Base-by-base conservation (phyloP, 2,797 vertebrate genomes). In the Bucorvus abyssinicus region DNA sequence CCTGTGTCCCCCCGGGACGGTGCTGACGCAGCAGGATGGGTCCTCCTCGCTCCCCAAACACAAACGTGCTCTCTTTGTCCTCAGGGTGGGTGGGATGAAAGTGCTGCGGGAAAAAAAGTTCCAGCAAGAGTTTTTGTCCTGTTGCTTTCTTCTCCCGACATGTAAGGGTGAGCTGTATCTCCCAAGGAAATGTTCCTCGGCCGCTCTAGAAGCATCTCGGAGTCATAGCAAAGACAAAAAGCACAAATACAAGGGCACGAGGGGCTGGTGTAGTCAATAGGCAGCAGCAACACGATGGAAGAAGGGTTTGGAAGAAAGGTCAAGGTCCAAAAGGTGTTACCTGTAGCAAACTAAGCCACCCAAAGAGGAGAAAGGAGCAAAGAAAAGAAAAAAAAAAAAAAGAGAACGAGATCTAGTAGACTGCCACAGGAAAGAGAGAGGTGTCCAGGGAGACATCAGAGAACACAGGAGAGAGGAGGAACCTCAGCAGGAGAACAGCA, bases 61-160 rank as follows among this genome's bases (percentile, higher is more conserved):
- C 0, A 3, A 47, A 24, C 10, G 3, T 0, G 2, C 6, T 17
- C 30, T 4, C 5, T 7, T 27, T 63, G 74, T 22, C 64, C 69
- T 69, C 4, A 2, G 86, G 57, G 23, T 42, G 57, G 53, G 23
- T 1, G 10, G 23, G 44, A 32, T 68, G 47, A 17, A 75, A 78
- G 8, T 9, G 44, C 55, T n/a, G 60, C 60, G 29, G 44, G 38
- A 40, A 88, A 49, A 42, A 56, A 93, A 81, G 79, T 40, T 78
- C 47, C 42, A 84, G 47, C 53, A 57, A 59, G 52, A 84, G 52
- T 29, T 94, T 84, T 81, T 42, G 64, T 50, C 71, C 57, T 12
- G 49, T 45, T 50, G 76, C 50, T 73, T 64, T 36, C 55, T 47
- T 24, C 57, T 69, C 34, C 47, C 0, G 0, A 29, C 34, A 45